Percentiles rank a stretch among this genome's conserved stretches.
Conservation (phyloP, 2,797 vertebrate genomes). For the Oryzias dopingdopingensis region DNA sequence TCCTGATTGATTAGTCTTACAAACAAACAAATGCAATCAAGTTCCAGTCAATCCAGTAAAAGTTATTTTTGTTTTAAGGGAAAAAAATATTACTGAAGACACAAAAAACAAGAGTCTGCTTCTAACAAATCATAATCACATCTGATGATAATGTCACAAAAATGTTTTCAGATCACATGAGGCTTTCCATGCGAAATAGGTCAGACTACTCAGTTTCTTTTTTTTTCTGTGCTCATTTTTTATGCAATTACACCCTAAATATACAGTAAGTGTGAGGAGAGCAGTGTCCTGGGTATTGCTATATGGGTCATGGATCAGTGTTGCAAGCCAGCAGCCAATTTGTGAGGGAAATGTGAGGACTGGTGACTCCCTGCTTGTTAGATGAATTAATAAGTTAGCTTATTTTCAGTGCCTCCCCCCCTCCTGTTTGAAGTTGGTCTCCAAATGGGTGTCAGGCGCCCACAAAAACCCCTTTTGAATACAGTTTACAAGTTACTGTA, state of each 20-base stretch:
- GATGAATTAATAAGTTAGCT: conserved; percentile 54
- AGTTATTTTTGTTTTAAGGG: no score
- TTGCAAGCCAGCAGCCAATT: conserved; percentile 58
- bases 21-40: no score
- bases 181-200: conserved; percentile 53
- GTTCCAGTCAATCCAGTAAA: no score
- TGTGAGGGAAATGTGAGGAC: conserved; percentile 41
- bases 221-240: conserved; percentile 33
- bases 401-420: conserved; percentile 18
- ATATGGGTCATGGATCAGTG: conserved; percentile 75
- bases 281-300: conserved; percentile 68
- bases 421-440: conserved; percentile 47
- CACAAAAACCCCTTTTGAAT: conserved; percentile 16
- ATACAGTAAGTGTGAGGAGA: conserved; percentile 38
- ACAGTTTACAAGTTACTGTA: conserved; percentile 14
- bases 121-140: no score
- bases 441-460: conserved; percentile 16
- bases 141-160: neutral
- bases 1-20: no score
- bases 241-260: conserved; percentile 57
- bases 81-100: no score
- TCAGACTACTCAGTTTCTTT: conserved; percentile 36
- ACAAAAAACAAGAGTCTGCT: no score
- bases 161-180: conserved; percentile 11
- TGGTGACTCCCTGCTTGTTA: conserved; percentile 46